A percentile compares a stretch with the other conserved stretches of the same genome.
Conservation (phyloP, 2,888 invertebrate species). For the Cerastis rubricosa region DNA sequence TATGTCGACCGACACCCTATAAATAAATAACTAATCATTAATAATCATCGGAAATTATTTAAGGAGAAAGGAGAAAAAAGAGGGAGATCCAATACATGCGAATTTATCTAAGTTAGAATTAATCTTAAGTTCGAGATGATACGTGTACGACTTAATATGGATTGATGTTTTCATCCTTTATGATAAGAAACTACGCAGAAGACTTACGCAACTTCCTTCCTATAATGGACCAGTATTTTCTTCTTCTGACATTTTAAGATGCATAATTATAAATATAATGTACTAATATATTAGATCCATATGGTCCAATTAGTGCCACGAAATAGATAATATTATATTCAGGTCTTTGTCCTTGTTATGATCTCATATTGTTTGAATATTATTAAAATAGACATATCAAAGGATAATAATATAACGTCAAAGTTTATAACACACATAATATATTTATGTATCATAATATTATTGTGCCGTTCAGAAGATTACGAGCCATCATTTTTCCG, state of each 20-base stretch:
- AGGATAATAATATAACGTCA: neutral
- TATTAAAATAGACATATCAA: conserved; percentile 15
- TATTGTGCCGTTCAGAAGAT: conserved; percentile 23
- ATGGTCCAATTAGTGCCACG: neutral
- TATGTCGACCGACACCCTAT: conserved; percentile 52
- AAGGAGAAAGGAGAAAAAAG: neutral
- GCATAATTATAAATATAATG: neutral
- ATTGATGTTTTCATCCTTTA: conserved; percentile 29
- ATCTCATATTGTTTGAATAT: conserved; percentile 5
- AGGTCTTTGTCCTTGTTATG: conserved; percentile 17
- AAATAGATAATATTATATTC: neutral
- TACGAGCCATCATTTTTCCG: neutral
- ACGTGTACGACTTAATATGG: neutral
- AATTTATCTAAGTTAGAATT: neutral
- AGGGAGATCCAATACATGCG: neutral
- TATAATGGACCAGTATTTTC: neutral
- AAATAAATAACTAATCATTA: conserved; percentile 41
- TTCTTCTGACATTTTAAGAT: neutral
- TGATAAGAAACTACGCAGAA: conserved; percentile 34
- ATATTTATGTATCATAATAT: conserved; percentile 44
- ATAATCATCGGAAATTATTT: neutral
- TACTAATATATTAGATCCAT: neutral
- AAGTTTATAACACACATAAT: conserved; percentile 30
- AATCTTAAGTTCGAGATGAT: neutral
- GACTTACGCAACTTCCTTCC: conserved; percentile 53